These are phyloP conservation scores for Amitus sp. DNA, from an alignment of 2,888 invertebrate species.

Conservation along the genomic window DNA sequence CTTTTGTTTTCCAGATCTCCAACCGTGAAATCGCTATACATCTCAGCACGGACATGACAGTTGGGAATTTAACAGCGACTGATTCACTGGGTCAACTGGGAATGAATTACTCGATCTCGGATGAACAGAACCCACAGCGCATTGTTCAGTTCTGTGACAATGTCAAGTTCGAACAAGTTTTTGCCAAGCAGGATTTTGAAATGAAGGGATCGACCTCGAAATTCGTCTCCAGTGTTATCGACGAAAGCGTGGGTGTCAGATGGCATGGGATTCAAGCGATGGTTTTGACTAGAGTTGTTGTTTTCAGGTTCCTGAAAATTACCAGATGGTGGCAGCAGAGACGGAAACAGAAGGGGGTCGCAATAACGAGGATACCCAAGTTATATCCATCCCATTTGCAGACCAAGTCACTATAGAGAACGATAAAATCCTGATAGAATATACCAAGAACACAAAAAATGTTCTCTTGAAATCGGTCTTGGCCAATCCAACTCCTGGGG, in stretches of 20 bases:
- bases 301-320: constrained; percentile 47
- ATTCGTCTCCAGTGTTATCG: constrained; percentile 43
- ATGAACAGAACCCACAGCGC: constrained; percentile 49
- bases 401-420: constrained; percentile 48
- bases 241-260: constrained; percentile 51
- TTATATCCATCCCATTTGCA: constrained; percentile 50
- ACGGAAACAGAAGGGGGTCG: constrained; percentile 46
- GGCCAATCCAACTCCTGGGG: constrained; percentile 57
- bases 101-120: constrained; percentile 60
- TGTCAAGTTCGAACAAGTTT: constrained; percentile 52
- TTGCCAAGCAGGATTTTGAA: constrained; percentile 52
- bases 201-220: too few species aligned
- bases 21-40: constrained; percentile 61
- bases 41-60: constrained; percentile 58
- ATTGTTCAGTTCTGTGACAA: constrained; percentile 57
- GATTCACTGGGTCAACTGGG: constrained; percentile 55
- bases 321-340: constrained; percentile 38
- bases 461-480: constrained; percentile 53
- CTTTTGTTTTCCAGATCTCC: constrained; percentile 49
- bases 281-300: not conserved
- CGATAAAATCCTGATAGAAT: constrained; percentile 54
- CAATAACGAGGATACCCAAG: constrained; percentile 42
- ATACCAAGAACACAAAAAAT: constrained; percentile 54
- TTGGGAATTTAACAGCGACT: constrained; percentile 55
- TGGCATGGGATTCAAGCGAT: too few species aligned